phyloP scores from a whole-genome alignment of 2,888 invertebrate species.

The Dorcus hopei region DNA sequence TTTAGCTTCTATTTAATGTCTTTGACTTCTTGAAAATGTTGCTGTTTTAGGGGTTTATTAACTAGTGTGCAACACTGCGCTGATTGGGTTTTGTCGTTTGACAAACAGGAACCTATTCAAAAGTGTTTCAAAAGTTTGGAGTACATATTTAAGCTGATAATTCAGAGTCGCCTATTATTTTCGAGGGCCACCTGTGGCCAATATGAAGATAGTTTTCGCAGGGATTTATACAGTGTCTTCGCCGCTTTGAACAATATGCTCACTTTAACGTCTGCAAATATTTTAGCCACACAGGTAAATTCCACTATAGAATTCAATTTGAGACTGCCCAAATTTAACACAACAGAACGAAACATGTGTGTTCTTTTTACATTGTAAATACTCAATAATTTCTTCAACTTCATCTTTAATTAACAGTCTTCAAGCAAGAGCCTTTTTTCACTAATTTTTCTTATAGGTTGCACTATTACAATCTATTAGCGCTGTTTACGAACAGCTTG shows the following conservation, averaged over 20 bases:
- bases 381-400: too few species aligned
- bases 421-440: too few species aligned
- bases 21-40: background rate
- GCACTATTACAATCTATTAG: constrained; percentile 79
- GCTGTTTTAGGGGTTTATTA: constrained; percentile 68
- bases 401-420: too few species aligned
- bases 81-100: constrained; percentile 80
- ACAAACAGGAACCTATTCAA: constrained; percentile 85
- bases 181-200: constrained; percentile 84
- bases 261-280: constrained; percentile 62
- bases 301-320: background rate
- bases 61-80: constrained; percentile 89
- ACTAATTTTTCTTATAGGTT: constrained; percentile 54
- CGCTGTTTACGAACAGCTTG: constrained; percentile 79
- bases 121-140: constrained; percentile 88
- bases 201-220: constrained; percentile 81
- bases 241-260: constrained; percentile 76
- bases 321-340: too few species aligned
- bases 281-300: constrained; percentile 71
- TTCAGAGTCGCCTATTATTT: constrained; percentile 81
- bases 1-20: constrained; percentile 32
- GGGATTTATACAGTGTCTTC: constrained; percentile 79
- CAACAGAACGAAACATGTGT: too few species aligned
- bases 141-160: constrained; percentile 89
- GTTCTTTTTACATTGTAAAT: too few species aligned